These are phyloP conservation scores for Aphelenchoides bicaudatus DNA, from an alignment of 2,888 invertebrate species.

Conservation along the genomic window DNA sequence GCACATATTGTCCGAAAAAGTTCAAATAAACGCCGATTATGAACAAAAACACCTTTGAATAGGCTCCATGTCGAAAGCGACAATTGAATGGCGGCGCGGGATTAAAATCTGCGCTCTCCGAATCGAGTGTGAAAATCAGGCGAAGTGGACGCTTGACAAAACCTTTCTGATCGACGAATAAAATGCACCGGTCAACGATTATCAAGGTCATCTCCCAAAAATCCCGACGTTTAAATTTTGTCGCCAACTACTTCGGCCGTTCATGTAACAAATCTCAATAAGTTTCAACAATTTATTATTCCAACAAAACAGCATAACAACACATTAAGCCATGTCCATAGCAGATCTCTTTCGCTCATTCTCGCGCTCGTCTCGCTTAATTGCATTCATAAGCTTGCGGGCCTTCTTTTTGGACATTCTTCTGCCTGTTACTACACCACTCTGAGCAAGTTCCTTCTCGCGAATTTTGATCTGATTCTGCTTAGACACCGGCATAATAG, in stretches of 20 bases:
- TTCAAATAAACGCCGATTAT: no score
- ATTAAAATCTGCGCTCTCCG: no score
- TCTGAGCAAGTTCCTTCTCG: slow-evolving; percentile 7
- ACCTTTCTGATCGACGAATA: neutral
- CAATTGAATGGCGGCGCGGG: no score
- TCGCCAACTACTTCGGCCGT: no score
- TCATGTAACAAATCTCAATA: no score
- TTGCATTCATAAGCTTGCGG: slow-evolving; percentile 24
- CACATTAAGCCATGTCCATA: slow-evolving; percentile 6
- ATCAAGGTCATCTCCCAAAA: neutral
- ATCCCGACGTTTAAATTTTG: neutral
- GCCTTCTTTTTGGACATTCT: slow-evolving; percentile 33
- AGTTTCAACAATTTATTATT: no score
- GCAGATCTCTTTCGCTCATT: slow-evolving; percentile 21
- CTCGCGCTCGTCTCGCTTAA: slow-evolving; percentile 23
- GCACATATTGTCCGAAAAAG: no score
- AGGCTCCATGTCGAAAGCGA: no score
- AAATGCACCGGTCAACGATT: neutral
- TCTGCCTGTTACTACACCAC: slow-evolving; percentile 20
- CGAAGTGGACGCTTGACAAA: neutral
- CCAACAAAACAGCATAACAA: slow-evolving; percentile 14
- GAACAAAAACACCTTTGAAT: no score
- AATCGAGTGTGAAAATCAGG: no score
- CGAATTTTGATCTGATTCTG: neutral
- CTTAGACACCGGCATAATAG: slow-evolving; percentile 19